Conservation (phyloP, 2,113 vertebrate genomes). For the Cyanoramphus novaezelandiae region DNA sequence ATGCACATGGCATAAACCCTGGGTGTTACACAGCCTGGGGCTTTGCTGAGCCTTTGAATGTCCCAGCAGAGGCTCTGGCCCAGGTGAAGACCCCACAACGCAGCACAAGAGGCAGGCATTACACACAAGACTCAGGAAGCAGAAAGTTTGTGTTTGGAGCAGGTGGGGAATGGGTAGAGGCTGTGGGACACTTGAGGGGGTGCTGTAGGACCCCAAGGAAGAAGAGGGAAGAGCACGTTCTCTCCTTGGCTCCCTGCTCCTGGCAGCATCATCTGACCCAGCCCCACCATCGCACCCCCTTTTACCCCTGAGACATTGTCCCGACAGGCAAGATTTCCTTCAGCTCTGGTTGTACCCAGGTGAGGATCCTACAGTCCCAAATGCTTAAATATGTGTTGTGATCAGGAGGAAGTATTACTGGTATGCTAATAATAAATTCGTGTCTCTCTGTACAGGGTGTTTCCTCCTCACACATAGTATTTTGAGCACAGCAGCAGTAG, state of each 20-base stretch:
- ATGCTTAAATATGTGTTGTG: accelerated
- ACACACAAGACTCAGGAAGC: background rate
- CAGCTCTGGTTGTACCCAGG: background rate
- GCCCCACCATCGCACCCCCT: accelerated
- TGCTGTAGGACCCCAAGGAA: background rate
- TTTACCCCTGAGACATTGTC: accelerated
- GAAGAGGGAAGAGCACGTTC: accelerated
- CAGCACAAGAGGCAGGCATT: background rate
- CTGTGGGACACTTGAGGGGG: background rate
- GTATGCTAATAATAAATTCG: background rate
- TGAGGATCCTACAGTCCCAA: background rate
- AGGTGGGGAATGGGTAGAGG: background rate
- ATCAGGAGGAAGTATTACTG: background rate
- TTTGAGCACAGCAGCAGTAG: background rate
- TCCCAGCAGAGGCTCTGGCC: background rate
- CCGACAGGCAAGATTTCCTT: background rate
- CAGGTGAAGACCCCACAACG: accelerated
- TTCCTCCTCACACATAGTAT: background rate
- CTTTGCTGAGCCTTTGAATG: background rate
- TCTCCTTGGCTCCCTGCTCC: no score
- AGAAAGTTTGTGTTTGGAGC: background rate
- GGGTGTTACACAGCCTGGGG: accelerated
- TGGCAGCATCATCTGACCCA: background rate
- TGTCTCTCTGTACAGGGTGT: background rate
- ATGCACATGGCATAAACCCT: accelerated